Base-by-base conservation (phyloP, 2,113 vertebrate species). In the Embiotoca jacksoni region DNA sequence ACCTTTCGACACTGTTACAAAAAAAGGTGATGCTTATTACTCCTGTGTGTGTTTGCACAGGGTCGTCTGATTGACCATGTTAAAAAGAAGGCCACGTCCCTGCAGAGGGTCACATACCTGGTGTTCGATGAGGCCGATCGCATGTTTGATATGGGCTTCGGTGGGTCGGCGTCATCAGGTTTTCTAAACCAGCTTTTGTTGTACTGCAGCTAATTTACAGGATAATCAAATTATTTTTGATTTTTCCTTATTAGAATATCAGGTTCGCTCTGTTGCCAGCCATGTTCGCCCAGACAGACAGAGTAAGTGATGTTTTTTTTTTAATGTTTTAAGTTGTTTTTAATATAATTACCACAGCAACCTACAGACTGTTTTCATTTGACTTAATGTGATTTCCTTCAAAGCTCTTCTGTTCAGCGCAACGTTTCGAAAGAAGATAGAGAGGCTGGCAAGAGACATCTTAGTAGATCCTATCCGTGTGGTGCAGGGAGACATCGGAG, bases 81-180 rank as follows among this genome's bases (percentile, higher is more conserved):
- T 70, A 99, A 99, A 89, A 99, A 99, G 94, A 99, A 99, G 94
- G 97, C 98, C 50, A 99, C 98, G 0, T 98, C 98, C 76, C 95
- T 99, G 80, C 97, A 98, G 76, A 96, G 98, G 90, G 98, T 99
- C 67, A 95, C 97, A 64, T 99, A 99, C 92, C 95, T 99, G 80
- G 98, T 99, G 59, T 99, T 99, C 91, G 98, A 99, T 90, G 98
- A 99, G 94, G 98, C 98, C 13, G 98, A 99, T 90, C 95, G 98
- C 70, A 99, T 99, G 98, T 99, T 99, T 89, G 98, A 99, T 73
- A 99, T 99, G 98, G 98, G 98, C 2, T 99, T 99, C 76, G 98
- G 98, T 99, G 94, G 10, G 96, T 93, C 74, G 15, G 3, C 60
- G 6, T 53, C 0, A 5, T 41, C 7, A 55, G 1, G 56, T 35